Evolutionary conservation across 2,797 vertebrate species (phyloP).

Genomic region (Pseudochirops corinnae): DNA sequence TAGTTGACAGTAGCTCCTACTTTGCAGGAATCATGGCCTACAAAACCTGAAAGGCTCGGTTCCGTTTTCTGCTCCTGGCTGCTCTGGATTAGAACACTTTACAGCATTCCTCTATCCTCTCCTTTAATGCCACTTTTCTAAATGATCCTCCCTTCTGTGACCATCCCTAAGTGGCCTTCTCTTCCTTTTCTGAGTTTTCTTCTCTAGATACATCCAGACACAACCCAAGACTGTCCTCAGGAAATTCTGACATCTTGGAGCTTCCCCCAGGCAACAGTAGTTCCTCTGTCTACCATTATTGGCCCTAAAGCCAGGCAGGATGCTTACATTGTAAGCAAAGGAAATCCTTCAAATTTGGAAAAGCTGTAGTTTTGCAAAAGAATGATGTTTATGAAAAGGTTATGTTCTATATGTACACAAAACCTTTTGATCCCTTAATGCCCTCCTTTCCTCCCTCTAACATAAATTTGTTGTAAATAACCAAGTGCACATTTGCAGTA

Average conservation of each 20-base stretch:
- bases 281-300: neutral
- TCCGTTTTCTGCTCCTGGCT: neutral
- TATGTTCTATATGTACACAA: neutral
- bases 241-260: neutral
- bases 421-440: neutral
- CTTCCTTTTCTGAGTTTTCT: neutral
- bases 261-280: neutral
- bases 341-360: neutral
- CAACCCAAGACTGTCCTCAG: neutral
- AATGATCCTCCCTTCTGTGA: neutral
- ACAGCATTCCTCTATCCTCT: neutral
- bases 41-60: neutral
- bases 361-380: neutral
- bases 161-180: neutral
- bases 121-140: neutral
- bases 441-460: neutral
- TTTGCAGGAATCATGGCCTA: neutral
- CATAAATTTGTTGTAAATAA: neutral
- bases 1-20: neutral
- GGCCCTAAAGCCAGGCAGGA: neutral
- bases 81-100: neutral
- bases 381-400: neutral
- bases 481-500: neutral
- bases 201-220: neutral
- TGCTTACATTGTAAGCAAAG: neutral